Conservation (phyloP, 1,140 invertebrate genomes). For the Pectinophora gossypiella region DNA sequence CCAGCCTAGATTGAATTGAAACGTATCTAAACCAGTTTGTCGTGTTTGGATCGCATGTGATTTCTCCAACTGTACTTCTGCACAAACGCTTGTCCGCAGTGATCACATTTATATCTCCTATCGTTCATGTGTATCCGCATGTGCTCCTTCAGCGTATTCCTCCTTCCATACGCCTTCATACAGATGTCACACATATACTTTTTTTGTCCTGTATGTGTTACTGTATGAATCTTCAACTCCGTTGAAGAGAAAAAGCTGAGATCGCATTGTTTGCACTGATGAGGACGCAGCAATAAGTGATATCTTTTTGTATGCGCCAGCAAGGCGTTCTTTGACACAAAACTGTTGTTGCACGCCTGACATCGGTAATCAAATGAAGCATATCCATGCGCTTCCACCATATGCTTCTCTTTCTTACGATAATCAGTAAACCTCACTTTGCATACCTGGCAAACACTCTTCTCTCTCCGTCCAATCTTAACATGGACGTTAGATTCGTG, state of each 20-base stretch:
- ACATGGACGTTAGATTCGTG: conserved; percentile 26
- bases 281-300: conserved; percentile 24
- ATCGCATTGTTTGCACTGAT: conserved; percentile 16
- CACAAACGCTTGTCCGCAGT: conserved; percentile 59
- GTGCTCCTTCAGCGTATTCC: conserved; percentile 70
- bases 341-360: conserved; percentile 25
- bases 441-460: conserved; percentile 19
- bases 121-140: conserved; percentile 71
- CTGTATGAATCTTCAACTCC: conserved; percentile 52
- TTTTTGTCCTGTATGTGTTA: conserved; percentile 79
- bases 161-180: conserved; percentile 75
- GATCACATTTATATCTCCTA: conserved; percentile 48
- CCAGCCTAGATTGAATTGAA: no score
- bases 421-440: conserved; percentile 21
- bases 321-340: conserved; percentile 13
- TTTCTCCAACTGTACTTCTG: conserved; percentile 27
- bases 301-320: conserved; percentile 20
- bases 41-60: conserved; percentile 34
- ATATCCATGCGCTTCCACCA: conserved; percentile 22
- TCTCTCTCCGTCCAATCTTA: background rate
- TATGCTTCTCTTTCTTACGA: conserved; percentile 19
- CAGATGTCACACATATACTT: conserved; percentile 82
- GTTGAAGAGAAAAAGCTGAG: conserved; percentile 25
- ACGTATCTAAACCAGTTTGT: background rate
- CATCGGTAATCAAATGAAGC: conserved; percentile 18